Percentiles rank a stretch among this genome's conserved stretches.
These are phyloP conservation scores for Meloidogyne exigua DNA, from an alignment of 1,140 invertebrate species.

Conservation along the genomic window DNA sequence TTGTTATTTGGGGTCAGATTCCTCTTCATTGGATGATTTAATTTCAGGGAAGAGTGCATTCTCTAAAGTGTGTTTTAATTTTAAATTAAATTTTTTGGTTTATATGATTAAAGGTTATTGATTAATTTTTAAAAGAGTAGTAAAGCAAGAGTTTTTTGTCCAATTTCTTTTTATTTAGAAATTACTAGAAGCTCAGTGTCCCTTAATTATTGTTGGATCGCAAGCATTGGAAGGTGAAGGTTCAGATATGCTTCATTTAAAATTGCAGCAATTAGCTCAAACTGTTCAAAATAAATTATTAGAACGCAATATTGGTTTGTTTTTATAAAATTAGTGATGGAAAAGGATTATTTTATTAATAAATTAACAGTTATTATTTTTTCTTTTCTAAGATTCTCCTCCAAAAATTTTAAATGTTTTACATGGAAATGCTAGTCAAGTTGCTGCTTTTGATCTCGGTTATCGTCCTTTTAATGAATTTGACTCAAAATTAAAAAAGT, in stretches of 20 bases:
- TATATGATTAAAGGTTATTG: background rate
- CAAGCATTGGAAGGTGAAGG: conserved; percentile 78
- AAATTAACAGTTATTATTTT: too few relatives aligned
- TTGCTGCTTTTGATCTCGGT: conserved; percentile 91
- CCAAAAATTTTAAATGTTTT: conserved; percentile 63
- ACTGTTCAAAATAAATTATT: conserved; percentile 58
- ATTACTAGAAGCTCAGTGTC: conserved; percentile 78
- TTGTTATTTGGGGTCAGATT: conserved; percentile 65
- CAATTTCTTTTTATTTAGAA: conserved; percentile 65
- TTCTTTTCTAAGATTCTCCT: conserved; percentile 51
- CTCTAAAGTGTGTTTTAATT: conserved; percentile 33
- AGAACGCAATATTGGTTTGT: conserved; percentile 9
- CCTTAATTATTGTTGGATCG: conserved; percentile 86
- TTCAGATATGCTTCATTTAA: conserved; percentile 75
- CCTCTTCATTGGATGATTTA: conserved; percentile 51
- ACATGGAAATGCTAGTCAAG: conserved; percentile 72
- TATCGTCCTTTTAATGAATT: conserved; percentile 78
- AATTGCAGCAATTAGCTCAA: conserved; percentile 72
- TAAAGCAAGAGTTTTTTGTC: too few relatives aligned
- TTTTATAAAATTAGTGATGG: too few relatives aligned
- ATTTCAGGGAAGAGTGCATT: conserved; percentile 66
- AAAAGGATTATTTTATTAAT: too few relatives aligned
- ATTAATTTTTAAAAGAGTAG: too few relatives aligned
- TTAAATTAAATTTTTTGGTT: conserved; percentile 15
- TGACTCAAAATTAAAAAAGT: conserved; percentile 59